Conservation (phyloP, 1,140 invertebrate species). For the Drosophila repletoides region DNA sequence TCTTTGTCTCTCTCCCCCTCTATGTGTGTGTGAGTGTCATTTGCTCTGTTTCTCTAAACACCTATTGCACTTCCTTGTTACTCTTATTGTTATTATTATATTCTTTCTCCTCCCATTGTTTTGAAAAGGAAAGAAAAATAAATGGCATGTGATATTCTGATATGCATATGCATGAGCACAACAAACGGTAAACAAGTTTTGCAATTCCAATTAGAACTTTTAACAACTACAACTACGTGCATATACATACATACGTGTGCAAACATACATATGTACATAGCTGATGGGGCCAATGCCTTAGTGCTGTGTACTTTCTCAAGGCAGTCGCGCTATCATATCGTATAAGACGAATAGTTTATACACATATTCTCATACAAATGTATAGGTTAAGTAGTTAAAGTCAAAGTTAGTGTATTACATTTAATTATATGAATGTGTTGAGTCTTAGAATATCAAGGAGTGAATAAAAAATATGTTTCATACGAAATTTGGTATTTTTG, state of each 20-base stretch:
- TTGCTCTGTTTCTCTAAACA: conserved; percentile 11
- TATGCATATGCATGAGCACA: conserved; percentile 34
- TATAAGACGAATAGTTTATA: no score
- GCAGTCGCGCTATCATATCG: no score
- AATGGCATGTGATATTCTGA: conserved; percentile 21
- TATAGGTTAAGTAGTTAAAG: no score
- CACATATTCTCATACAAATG: no score
- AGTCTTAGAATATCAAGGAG: no score
- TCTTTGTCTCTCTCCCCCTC: not conserved
- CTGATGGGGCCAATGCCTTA: not conserved
- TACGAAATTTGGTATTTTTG: no score
- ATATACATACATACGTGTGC: not conserved
- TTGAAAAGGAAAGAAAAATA: conserved; percentile 4
- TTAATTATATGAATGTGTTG: no score
- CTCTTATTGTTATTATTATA: conserved; percentile 20
- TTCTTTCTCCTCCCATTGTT: conserved; percentile 17
- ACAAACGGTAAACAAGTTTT: conserved; percentile 43
- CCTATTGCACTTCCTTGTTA: conserved; percentile 35
- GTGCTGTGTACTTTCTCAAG: no score
- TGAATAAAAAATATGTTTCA: no score
- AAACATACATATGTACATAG: not conserved
- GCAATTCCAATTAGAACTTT: conserved; percentile 35
- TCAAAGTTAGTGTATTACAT: no score
- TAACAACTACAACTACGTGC: conserved; percentile 3
- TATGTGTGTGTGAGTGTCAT: conserved; percentile 1